Evolutionary conservation across 2,113 vertebrate genomes (phyloP), one percentile per base, ranked within the genome.

Genomic region (Dicrurus megarhynchus): DNA sequence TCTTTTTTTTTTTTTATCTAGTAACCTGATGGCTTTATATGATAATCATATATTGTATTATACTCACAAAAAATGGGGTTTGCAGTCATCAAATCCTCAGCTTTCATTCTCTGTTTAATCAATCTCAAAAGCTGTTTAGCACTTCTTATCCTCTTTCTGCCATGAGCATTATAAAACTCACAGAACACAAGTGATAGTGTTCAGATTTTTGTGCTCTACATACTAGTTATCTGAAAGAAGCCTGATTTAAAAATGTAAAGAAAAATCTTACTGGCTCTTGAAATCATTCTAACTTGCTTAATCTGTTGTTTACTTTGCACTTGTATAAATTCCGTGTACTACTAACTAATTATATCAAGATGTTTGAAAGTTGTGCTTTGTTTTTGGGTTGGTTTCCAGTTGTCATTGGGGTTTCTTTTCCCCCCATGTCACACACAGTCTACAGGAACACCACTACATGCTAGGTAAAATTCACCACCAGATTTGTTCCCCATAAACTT

Each of bases 341-440:
- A 23, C 13, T 28, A 14, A 6, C 15, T 27, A 47, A 41, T 5
- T 50, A 23, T 14, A 69, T 21, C 33, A 73, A 20, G 24, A 24
- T 26, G 24, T 15, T 20, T 65, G 7, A 52, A 87, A 63, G n/a
- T 2, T 42, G 11, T 24, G 26, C 16, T 52, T 46, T 37, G 50
- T 0, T 50, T 75, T 35, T 24, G 21, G 26, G 24, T 7, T 11
- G 2, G 2, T 41, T 69, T 69, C 35, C 9, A 14, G 46, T 18
- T 42, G 4, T 8, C 23, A 23, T 3, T 17, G 18, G 7, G 2
- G 2, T 15, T 74, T 55, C 5, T 42, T 53, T 28, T 13, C 4
- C 11, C 32, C 14, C 41, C 27, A 16, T 39, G 21, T 14, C 15
- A 70, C 17, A 4, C 26, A 41, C 22, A 46, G 5, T 39, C 47